Evolutionary conservation across 2,797 vertebrate species (phyloP), one percentile per base, ranked within the genome.

Genomic region (Acipenser oxyrinchus): DNA sequence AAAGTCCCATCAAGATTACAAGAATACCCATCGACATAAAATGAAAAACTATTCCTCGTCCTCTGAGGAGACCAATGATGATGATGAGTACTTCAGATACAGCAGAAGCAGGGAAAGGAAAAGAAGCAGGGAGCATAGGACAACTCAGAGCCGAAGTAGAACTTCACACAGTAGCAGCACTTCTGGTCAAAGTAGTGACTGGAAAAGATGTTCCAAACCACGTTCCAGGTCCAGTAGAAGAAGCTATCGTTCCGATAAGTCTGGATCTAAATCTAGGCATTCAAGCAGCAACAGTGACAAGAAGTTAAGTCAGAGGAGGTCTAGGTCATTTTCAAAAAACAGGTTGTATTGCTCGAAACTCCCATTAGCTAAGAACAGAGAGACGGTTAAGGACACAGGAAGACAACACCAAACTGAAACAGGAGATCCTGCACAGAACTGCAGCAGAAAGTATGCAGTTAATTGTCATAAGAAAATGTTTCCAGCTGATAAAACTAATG

Each of bases 11-110:
- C 76, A 81, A 74, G 76, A 81, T 66, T 88, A 87, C 75, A 77
- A 81, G 84, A 73, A 87, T 77, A 80, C 76, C 69, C 78, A 77
- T 75, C 84, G 88, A 82, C 81, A 84, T 69, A 81, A 76, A 76
- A 90, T 89, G 80, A 85, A 86, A 79, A 90, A 79, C 65, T 76
- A 82, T 79, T 74, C 79, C 66, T 78, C 73, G 51, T 68, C 68
- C 67, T 79, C 80, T 10, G 71, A 77, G 60, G 72, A 78, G 13
- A 70, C 62, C 58, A 68, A 66, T 0, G 57, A 60, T 53, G 23
- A 49, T 13, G 48, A 52, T 69, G 51, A 65, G 6, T 2, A 66
- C 65, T 4, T 80, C 73, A 67, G 69, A 68, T 78, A 64, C 23
- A 78, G 69, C 68, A 76, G 68, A 66, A 62, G 76, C 15, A 75